Conservation (phyloP, 2,797 vertebrate genomes). For the Syndactyla subalaris region DNA sequence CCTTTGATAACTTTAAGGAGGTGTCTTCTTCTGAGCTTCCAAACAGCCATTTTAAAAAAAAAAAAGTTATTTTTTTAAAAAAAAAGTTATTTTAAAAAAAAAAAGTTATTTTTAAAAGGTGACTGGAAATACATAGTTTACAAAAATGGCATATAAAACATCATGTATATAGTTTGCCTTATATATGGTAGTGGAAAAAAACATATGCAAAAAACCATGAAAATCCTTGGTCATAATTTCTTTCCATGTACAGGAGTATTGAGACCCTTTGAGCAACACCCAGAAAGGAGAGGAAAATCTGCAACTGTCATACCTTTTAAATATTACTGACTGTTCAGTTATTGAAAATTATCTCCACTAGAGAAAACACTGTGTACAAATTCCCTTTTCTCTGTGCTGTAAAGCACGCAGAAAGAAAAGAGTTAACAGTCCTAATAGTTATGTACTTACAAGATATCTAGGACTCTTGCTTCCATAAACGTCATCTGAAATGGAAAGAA, state of each 20-base stretch:
- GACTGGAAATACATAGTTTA: background rate
- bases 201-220: background rate
- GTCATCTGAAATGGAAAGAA: conserved; percentile 39
- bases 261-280: background rate
- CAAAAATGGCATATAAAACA: background rate
- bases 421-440: background rate
- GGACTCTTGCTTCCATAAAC: background rate
- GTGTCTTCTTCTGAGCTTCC: background rate
- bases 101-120: background rate
- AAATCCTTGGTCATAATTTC: background rate
- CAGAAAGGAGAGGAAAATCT: background rate
- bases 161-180: background rate
- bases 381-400: background rate
- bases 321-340: background rate
- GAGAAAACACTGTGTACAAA: background rate
- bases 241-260: background rate
- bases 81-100: too few relatives aligned
- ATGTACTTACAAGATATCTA: background rate
- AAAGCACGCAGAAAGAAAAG: background rate
- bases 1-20: background rate
- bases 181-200: background rate
- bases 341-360: background rate
- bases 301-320: background rate
- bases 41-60: background rate
- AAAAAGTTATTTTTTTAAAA: too few relatives aligned